These are phyloP conservation scores for Eupithecia exiguata DNA, from an alignment of 2,888 invertebrate genomes.

Conservation along the genomic window DNA sequence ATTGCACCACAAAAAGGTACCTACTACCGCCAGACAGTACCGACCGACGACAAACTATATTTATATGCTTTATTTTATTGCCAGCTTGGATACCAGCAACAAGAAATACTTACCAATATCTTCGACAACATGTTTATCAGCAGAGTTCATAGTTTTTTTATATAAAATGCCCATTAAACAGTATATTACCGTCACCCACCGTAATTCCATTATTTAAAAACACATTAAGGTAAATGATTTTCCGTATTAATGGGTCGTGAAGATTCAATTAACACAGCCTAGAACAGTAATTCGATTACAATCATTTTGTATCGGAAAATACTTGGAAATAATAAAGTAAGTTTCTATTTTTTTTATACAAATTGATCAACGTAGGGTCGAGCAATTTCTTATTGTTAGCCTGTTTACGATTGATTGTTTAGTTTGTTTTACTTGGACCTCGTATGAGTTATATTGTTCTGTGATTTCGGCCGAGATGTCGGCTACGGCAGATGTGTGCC, in stretches of 20 bases:
- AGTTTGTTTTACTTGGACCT: background rate
- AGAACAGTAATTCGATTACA: slow-evolving; percentile 5
- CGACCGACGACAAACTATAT: no score
- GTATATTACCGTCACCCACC: background rate
- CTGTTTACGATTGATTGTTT: background rate
- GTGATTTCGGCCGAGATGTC: no score
- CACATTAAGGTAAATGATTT: slow-evolving; percentile 48
- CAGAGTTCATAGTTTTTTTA: background rate
- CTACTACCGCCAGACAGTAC: background rate
- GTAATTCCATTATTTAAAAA: slow-evolving; percentile 41
- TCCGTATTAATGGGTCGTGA: slow-evolving; percentile 46
- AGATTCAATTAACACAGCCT: slow-evolving; percentile 43
- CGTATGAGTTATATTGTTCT: background rate
- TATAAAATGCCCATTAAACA: background rate
- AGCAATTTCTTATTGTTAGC: background rate
- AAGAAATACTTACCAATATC: background rate
- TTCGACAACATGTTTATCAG: background rate
- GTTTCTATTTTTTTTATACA: background rate
- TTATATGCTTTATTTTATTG: background rate
- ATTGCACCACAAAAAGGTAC: background rate
- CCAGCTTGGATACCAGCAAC: background rate
- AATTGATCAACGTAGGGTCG: background rate
- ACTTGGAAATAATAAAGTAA: background rate
- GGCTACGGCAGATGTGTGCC: no score
- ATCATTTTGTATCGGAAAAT: background rate